These are phyloP conservation scores for Loris lydekkerianus DNA, from an alignment of 2,797 vertebrate species.

Conservation along the genomic window DNA sequence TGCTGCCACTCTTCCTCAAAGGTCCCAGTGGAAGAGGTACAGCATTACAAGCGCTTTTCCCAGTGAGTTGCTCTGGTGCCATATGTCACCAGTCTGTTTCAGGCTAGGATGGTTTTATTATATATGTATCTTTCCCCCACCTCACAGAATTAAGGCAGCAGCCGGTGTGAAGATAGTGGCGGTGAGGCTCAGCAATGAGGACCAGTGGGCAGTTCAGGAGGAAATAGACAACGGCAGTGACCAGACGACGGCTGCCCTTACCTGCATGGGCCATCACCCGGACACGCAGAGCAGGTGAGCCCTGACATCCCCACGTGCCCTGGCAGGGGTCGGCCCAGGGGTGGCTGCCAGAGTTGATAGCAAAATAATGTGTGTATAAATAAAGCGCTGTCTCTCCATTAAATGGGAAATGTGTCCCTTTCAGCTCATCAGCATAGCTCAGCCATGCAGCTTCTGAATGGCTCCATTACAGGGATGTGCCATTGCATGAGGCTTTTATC, in stretches of 20 bases:
- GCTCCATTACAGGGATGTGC: fast-evolving
- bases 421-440: not conserved
- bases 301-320: fast-evolving
- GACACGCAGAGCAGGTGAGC: slow-evolving; percentile 91
- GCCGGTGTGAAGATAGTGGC: slow-evolving; percentile 93
- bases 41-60: not conserved
- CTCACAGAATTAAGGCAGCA: slow-evolving; percentile 94
- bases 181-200: slow-evolving; percentile 93
- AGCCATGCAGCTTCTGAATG: not conserved
- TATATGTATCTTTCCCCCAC: fast-evolving
- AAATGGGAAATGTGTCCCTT: not conserved
- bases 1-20: no score
- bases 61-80: not conserved
- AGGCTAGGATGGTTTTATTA: not conserved
- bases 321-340: fast-evolving
- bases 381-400: fast-evolving
- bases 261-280: slow-evolving; percentile 92
- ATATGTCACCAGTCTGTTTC: fast-evolving
- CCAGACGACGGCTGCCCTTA: slow-evolving; percentile 91
- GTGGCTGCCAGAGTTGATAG: fast-evolving
- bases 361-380: fast-evolving
- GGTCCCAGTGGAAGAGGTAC: no score
- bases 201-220: slow-evolving; percentile 97
- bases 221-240: slow-evolving; percentile 91
- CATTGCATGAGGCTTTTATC: not conserved